These are phyloP conservation scores for Physella acuta DNA, from an alignment of 1,140 invertebrate genomes.

Conservation along the genomic window DNA sequence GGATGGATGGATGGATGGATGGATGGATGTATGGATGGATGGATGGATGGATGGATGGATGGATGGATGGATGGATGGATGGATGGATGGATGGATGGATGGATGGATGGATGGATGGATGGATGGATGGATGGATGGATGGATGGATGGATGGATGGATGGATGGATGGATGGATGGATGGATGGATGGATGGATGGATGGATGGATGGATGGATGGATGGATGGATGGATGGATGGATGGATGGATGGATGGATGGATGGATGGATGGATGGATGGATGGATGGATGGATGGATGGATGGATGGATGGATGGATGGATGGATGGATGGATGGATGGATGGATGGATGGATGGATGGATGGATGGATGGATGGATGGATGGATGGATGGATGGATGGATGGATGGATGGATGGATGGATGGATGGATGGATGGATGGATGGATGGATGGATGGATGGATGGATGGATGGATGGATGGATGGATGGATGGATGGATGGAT, in stretches of 20 bases:
- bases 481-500: slow-evolving; percentile 7
- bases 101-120: slow-evolving; percentile 8
- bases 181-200: background rate
- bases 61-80: slow-evolving; percentile 10
- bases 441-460: slow-evolving; percentile 8
- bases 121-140: slow-evolving; percentile 6
- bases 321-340: slow-evolving; percentile 6
- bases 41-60: slow-evolving; percentile 11
- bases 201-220: slow-evolving; percentile 6
- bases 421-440: background rate
- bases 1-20: slow-evolving; percentile 1
- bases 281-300: slow-evolving; percentile 6
- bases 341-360: slow-evolving; percentile 1
- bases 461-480: background rate
- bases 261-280: slow-evolving; percentile 13
- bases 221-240: slow-evolving; percentile 6
- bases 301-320: slow-evolving; percentile 7
- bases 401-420: background rate
- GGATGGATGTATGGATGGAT: too few species aligned
- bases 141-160: slow-evolving; percentile 5
- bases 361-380: slow-evolving; percentile 8
- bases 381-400: slow-evolving; percentile 8
- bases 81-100: slow-evolving; percentile 8
- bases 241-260: slow-evolving; percentile 6
- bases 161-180: slow-evolving; percentile 8